These are phyloP conservation scores for Perithous albicinctus DNA, from an alignment of 2,888 invertebrate genomes.

Conservation along the genomic window DNA sequence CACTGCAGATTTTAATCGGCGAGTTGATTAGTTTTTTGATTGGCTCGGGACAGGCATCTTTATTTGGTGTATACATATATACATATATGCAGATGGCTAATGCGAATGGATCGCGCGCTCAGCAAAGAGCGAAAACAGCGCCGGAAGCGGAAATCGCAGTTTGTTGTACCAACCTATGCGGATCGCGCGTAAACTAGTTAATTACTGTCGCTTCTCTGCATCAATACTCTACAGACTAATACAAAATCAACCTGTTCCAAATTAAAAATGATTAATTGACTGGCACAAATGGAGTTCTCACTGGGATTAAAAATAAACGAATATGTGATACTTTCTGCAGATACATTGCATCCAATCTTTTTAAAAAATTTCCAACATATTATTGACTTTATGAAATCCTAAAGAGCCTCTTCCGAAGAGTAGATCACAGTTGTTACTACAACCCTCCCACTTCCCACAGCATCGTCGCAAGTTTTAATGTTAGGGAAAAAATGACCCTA, in stretches of 20 bases:
- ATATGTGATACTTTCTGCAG: too few species aligned
- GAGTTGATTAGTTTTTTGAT: slow-evolving; percentile 70
- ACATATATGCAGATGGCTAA: background rate
- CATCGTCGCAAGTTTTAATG: slow-evolving; percentile 7
- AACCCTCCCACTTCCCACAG: background rate
- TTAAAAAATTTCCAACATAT: too few species aligned
- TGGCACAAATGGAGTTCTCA: background rate
- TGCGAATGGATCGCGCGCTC: slow-evolving; percentile 21
- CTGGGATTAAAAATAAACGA: too few species aligned
- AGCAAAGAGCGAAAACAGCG: slow-evolving; percentile 22
- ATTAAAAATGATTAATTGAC: background rate
- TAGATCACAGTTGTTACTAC: too few species aligned
- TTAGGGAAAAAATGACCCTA: background rate
- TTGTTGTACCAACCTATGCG: background rate
- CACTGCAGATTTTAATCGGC: slow-evolving; percentile 42
- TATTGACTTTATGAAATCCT: too few species aligned
- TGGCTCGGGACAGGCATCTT: slow-evolving; percentile 43
- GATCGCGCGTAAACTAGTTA: slow-evolving; percentile 37
- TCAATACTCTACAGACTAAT: slow-evolving; percentile 7
- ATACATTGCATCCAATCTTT: too few species aligned
- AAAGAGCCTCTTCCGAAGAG: too few species aligned
- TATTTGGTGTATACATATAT: slow-evolving; percentile 33
- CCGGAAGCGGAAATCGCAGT: background rate
- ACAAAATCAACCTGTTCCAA: background rate
- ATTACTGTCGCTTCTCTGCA: slow-evolving; percentile 39